Evolutionary conservation across 2,888 invertebrate species (phyloP).

Genomic region (Philereme vetulata): DNA sequence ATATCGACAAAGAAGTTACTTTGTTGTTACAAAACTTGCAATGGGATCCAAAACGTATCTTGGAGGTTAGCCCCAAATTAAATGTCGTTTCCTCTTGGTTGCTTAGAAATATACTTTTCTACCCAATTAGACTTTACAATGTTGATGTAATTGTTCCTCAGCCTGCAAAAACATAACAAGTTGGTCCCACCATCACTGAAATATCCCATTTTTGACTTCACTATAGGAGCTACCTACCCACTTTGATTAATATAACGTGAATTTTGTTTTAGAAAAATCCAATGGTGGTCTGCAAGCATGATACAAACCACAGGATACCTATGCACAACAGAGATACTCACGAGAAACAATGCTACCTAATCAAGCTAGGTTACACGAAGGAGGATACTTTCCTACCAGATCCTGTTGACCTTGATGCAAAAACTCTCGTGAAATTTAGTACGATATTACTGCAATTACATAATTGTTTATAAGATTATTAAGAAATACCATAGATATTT

Average conservation of each 20-base stretch:
- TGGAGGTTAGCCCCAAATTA: constrained; percentile 51
- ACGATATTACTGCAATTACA: constrained; percentile 41
- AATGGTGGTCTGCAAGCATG: constrained; percentile 54
- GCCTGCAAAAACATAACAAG: no score
- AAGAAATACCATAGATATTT: no score
- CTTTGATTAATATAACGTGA: neutral
- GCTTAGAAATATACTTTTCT: no score
- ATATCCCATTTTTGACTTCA: no score
- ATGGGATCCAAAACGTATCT: constrained; percentile 63
- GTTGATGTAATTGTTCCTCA: no score
- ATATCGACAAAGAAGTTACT: constrained; percentile 63
- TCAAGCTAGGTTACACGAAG: constrained; percentile 53
- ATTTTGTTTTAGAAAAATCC: constrained; percentile 49
- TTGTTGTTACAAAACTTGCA: constrained; percentile 69
- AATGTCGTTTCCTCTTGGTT: neutral
- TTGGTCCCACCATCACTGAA: no score
- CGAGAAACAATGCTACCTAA: constrained; percentile 57
- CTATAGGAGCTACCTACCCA: no score
- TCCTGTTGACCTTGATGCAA: constrained; percentile 48
- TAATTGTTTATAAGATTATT: neutral
- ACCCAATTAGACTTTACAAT: no score
- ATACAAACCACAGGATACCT: constrained; percentile 58
- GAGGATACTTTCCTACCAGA: constrained; percentile 63
- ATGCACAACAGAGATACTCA: constrained; percentile 48
- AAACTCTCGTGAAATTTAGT: constrained; percentile 64